Base-by-base conservation (phyloP, 2,888 invertebrate genomes). In the Leptinotarsa haldemani region DNA sequence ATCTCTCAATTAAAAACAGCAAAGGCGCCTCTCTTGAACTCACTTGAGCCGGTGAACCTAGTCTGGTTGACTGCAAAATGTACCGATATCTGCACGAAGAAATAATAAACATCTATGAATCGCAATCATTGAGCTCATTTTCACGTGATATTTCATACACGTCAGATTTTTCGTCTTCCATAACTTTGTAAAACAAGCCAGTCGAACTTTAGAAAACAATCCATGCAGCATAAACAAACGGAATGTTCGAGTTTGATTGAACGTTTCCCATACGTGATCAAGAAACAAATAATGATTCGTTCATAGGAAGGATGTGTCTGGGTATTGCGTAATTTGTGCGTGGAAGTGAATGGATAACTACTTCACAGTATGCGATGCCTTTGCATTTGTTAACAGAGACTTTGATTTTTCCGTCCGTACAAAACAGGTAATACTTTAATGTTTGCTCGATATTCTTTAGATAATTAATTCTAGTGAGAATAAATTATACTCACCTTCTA, bases 201-300 rank as follows among this genome's bases (percentile, higher is more conserved):
- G 64, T 48, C 20, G n/a, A 65, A 47, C 47, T 40, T 66, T 18
- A 25, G 18, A 65, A 66, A 66, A 66, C 66, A 71, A 66, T 30
- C 71, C 58, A 61, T 47, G 20, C n/a, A 15, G 50, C 25, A 66
- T 48, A 58, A 63, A 63, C 69, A 56, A 69, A 48, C 12, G 69
- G 50, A 61, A 61, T 69, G 63, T 30, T 69, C 30, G 47, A 5
- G 30, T 25, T 58, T 53, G 63, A 71, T 71, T 65, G 47, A 71
- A 47, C 56, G 56, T 30, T 66, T 71, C 56, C 58, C 47, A 71
- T 66, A 71, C 71, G 71, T 71, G 71, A 66, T 61, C 56, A 66
- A 71, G 52, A 46, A 71, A 56, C 25, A 47, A 61, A 71, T 71
- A 61, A 71, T 71, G 61, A 58, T 61, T 9, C 56, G 12, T 30